Evolutionary conservation across 1,140 invertebrate species (phyloP), one percentile per base, ranked within the genome.

Genomic region (Pygmarrhopalites habei): DNA sequence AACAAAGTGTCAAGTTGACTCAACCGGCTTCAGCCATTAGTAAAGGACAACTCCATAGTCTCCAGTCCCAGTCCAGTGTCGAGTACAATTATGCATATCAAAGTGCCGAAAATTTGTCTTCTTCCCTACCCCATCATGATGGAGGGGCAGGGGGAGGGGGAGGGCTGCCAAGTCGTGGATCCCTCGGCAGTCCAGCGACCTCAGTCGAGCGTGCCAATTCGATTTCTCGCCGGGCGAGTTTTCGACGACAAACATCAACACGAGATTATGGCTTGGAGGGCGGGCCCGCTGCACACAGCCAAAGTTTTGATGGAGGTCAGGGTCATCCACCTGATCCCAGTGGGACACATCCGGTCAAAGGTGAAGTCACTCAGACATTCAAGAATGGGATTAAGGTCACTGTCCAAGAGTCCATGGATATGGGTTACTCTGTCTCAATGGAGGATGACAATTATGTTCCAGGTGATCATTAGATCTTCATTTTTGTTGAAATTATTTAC

Each of bases 21-120:
- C 44, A 10, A 47, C 23, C n/a, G n/a, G n/a, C n/a, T 10, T n/a
- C 21, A 28, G 25, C 49, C 25, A 49, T 12, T 29, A 52, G 28
- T 5, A 52, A 56, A 32, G 19, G 4, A 15, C 43, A 49, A 17
- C n/a, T n/a, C 21, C 58, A 59, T 2, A 44, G 19, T 46, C 29
- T 60, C 4, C 59, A 61, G 17, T 70, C 65, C 56, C 62, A 70
- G 39, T 62, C 69, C 44, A 71, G 64, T 53, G 56, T 66, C 26
- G 69, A 71, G 44, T 71, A 68, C 60, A 71, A 71, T 62, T 71
- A 68, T 65, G 69, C 69, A 66, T 71, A 71, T 66, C 69, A 71
- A 71, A 71, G 69, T 68, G 53, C 66, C 52, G 69, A 71, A 53
- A 71, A 71, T 53, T 43, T 71, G 43, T 62, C 62, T 29, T 64